phyloP scores from a whole-genome alignment of 2,113 vertebrate species.

The Myodes glareolus region DNA sequence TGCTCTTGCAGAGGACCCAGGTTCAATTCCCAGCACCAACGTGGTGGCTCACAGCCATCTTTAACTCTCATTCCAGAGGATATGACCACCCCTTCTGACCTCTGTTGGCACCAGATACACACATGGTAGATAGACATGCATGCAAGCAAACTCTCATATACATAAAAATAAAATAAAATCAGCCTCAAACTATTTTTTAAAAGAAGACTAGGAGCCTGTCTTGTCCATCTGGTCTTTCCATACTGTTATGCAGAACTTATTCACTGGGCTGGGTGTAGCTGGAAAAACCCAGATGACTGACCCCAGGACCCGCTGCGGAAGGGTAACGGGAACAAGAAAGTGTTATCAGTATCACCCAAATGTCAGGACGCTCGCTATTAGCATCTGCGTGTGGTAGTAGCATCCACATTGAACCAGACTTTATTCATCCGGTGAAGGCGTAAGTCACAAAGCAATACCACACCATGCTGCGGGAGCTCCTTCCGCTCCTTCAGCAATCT shows the following conservation, averaged over 20 bases:
- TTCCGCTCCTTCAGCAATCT: too few relatives aligned
- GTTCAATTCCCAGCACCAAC: neutral
- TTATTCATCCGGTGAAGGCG: too few relatives aligned
- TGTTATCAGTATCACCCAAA: neutral
- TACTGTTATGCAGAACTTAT: neutral
- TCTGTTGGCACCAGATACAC: neutral
- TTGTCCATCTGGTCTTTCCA: slow-evolving; percentile 6
- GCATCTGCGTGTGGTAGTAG: neutral
- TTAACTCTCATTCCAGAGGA: neutral
- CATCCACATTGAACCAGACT: neutral
- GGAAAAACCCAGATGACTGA: neutral
- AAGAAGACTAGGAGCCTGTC: neutral
- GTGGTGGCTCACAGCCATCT: neutral
- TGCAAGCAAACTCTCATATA: neutral
- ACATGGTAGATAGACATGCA: neutral
- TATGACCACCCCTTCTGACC: neutral
- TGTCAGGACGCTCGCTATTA: neutral
- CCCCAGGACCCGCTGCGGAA: neutral
- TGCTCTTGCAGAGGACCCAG: neutral
- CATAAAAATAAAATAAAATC: neutral
- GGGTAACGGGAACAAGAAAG: neutral
- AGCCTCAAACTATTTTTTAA: neutral
- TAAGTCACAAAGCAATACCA: too few relatives aligned
- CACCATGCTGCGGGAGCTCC: too few relatives aligned
- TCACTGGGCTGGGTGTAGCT: neutral